Base-by-base conservation (phyloP, 2,113 vertebrate species). In the Syngnathus floridae region DNA sequence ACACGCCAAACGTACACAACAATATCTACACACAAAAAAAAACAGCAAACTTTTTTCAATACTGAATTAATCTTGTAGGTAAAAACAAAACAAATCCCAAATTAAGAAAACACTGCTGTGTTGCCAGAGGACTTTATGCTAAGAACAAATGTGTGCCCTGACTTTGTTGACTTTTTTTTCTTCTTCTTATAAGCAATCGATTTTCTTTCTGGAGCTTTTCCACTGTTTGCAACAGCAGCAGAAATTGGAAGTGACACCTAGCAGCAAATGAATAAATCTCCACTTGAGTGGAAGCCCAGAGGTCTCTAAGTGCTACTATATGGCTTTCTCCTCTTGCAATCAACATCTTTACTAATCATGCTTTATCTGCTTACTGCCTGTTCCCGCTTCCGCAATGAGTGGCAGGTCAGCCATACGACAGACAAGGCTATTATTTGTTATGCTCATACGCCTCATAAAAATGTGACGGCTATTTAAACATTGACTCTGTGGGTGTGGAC, bases 401-500 rank as follows among this genome's bases (percentile, higher is more conserved):
- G 35, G 4, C 22, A 46, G 5, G 37, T 61, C 13, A 56, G 4
- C 9, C 54, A 49, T 14, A 11, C 64, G 58, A 74, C 69, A 66
- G 3, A 31, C 26, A 3, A 31, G 59, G 62, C 36, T 35, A n/a
- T 56, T 21, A 64, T 46, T 72, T 67, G 22, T 60, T 57, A 65
- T 62, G 69, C 62, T 74, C 19, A 73, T 52, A 51, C 31, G 31
- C 63, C 59, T 78, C 69, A 67, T 67, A 69, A 72, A 74, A 58
- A 54, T 21, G 19, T 62, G 61, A 69, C 46, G 69, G 36, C 65
- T 79, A 31, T 61, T 62, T 59, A 66, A 73, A 72, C 72, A 67
- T 71, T 67, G 62, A 65, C 54, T 65, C 26, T 35, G n/a, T 51
- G 43, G n/a, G 41, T 72, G 48, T 58, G 12, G 49, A 43, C 35